Percentiles rank a stretch among this genome's conserved stretches.
Evolutionary conservation across 2,888 invertebrate species (phyloP).

Genomic region (Anoplius nigerrimus): DNA sequence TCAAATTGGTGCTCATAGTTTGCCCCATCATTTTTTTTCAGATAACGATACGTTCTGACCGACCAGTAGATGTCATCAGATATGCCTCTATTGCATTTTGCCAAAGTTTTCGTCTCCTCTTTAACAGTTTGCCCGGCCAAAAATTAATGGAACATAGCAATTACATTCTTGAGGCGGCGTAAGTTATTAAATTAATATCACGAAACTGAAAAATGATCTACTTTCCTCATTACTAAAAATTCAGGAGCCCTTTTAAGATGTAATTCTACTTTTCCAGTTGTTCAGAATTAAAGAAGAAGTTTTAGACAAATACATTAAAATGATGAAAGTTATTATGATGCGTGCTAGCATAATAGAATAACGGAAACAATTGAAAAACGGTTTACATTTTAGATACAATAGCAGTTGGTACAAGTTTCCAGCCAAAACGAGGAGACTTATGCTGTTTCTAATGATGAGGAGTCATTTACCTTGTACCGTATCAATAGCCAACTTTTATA

Average conservation of each 20-base stretch:
- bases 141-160: not conserved
- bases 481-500: conserved; percentile 17
- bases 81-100: not conserved
- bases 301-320: not conserved
- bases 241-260: too few relatives aligned
- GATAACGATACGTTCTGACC: too few relatives aligned
- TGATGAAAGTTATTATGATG: not conserved
- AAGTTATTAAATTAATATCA: conserved; percentile 2
- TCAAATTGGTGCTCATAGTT: too few relatives aligned
- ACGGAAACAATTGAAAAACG: too few relatives aligned
- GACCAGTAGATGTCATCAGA: too few relatives aligned
- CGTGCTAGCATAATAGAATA: too few relatives aligned
- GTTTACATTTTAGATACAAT: conserved; percentile 14
- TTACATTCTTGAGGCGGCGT: conserved; percentile 15
- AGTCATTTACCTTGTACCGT: conserved; percentile 13
- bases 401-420: conserved; percentile 12
- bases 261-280: too few relatives aligned
- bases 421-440: not conserved
- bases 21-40: too few relatives aligned
- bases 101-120: conserved; percentile 11
- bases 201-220: too few relatives aligned
- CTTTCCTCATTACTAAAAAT: too few relatives aligned
- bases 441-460: conserved; percentile 10
- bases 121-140: conserved; percentile 12
- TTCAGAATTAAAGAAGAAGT: too few relatives aligned